These are phyloP conservation scores for Protobothrops mucrosquamatus DNA, from an alignment of 2,113 vertebrate genomes.

Conservation along the genomic window DNA sequence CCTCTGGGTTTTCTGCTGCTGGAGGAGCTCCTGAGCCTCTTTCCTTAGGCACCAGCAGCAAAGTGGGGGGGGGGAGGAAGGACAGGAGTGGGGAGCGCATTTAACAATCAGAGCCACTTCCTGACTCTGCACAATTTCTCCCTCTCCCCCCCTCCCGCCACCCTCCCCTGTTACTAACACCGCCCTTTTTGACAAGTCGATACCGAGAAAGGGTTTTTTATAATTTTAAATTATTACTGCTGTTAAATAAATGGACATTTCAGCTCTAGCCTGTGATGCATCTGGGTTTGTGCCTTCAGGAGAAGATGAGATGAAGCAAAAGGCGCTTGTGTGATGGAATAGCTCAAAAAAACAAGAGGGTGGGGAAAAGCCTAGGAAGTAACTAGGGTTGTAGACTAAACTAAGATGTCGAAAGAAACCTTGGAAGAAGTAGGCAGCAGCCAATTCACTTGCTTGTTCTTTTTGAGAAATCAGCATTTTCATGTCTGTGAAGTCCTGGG, in stretches of 20 bases:
- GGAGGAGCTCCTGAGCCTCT: constrained; percentile 13
- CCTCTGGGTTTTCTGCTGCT: constrained; percentile 18
- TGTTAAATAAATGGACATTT: constrained; percentile 77
- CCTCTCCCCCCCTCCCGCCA: background rate
- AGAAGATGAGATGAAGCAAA: background rate
- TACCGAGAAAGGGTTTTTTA: constrained; percentile 72
- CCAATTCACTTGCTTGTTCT: background rate
- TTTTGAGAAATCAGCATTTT: background rate
- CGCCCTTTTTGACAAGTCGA: constrained; percentile 41
- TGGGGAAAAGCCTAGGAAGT: background rate
- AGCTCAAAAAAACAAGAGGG: background rate
- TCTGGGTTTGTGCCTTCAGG: constrained; percentile 59
- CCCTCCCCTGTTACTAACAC: background rate
- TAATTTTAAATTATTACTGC: constrained; percentile 82
- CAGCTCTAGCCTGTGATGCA: constrained; percentile 59
- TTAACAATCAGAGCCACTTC: constrained; percentile 3
- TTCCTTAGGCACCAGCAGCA: constrained; percentile 13
- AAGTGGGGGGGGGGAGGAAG: background rate
- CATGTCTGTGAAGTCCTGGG: background rate
- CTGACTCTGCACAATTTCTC: background rate
- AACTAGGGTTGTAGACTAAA: background rate
- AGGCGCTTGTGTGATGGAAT: background rate
- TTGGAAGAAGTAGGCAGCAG: background rate
- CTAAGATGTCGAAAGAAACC: background rate
- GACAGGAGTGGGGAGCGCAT: background rate